Evolutionary conservation across 2,113 vertebrate species (phyloP).

Genomic region (Crotophaga sulcirostris): DNA sequence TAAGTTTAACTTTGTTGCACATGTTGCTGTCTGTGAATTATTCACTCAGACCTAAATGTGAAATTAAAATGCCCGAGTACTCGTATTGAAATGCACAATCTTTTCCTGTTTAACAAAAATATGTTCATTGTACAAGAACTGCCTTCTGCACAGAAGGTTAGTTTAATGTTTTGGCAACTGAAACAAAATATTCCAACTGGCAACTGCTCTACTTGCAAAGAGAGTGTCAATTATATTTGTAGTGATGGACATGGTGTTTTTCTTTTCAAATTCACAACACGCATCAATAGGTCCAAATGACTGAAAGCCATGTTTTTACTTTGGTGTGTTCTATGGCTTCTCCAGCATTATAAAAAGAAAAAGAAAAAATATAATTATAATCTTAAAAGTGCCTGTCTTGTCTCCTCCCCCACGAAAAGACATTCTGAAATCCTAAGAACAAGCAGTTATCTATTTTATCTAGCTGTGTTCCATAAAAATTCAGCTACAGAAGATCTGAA

Average conservation of each 20-base stretch:
- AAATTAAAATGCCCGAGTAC: not conserved
- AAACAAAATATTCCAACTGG: not conserved
- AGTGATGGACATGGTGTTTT: not conserved
- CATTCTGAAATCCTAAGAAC: not conserved
- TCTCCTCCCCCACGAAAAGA: too few species aligned
- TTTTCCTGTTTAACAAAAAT: slow-evolving; percentile 22
- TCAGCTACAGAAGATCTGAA: not conserved
- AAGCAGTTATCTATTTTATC: not conserved
- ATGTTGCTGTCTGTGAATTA: not conserved
- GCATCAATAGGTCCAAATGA: not conserved
- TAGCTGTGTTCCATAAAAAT: not conserved
- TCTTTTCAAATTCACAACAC: not conserved
- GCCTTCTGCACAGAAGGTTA: slow-evolving; percentile 9
- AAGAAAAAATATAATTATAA: not conserved
- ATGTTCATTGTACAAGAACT: not conserved
- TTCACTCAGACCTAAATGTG: not conserved
- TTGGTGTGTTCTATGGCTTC: not conserved
- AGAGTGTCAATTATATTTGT: not conserved
- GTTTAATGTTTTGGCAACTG: not conserved
- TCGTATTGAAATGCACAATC: not conserved
- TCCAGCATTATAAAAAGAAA: not conserved
- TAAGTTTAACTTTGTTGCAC: not conserved
- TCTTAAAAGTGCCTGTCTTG: not conserved
- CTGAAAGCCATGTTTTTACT: not conserved
- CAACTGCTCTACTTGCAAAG: not conserved